Conservation (phyloP, 2,888 invertebrate species). For the Alsophila aescularia region DNA sequence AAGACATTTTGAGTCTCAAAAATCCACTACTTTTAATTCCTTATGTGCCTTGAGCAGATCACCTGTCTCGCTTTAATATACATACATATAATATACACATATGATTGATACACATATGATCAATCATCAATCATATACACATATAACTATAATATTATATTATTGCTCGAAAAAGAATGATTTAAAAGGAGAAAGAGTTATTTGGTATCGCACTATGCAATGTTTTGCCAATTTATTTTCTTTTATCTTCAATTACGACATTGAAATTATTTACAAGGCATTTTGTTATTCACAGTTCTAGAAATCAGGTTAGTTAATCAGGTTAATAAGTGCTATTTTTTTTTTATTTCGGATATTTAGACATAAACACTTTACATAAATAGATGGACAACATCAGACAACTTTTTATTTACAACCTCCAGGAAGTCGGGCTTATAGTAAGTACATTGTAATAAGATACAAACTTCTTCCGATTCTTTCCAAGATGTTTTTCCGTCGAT, state of each 20-base stretch:
- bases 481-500: not conserved
- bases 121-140: slow-evolving; percentile 19
- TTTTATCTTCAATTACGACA: not conserved
- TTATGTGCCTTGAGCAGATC: slow-evolving; percentile 78
- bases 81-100: slow-evolving; percentile 33
- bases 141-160: slow-evolving; percentile 21
- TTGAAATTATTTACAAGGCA: not conserved
- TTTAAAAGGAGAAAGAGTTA: slow-evolving; percentile 33
- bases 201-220: slow-evolving; percentile 19
- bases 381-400: slow-evolving; percentile 20
- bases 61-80: slow-evolving; percentile 55
- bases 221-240: not conserved
- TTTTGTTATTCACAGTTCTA: no score
- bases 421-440: slow-evolving; percentile 1
- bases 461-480: not conserved
- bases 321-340: no score
- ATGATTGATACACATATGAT: slow-evolving; percentile 15
- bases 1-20: slow-evolving; percentile 47
- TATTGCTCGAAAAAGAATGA: slow-evolving; percentile 39
- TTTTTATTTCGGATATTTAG: slow-evolving; percentile 18
- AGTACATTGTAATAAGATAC: slow-evolving; percentile 7
- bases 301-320: no score
- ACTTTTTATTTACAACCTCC: slow-evolving; percentile 27
- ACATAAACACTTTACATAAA: slow-evolving; percentile 17
- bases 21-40: slow-evolving; percentile 76